These are phyloP conservation scores for Myotis planiceps DNA, from an alignment of 2,797 vertebrate species.

Conservation along the genomic window DNA sequence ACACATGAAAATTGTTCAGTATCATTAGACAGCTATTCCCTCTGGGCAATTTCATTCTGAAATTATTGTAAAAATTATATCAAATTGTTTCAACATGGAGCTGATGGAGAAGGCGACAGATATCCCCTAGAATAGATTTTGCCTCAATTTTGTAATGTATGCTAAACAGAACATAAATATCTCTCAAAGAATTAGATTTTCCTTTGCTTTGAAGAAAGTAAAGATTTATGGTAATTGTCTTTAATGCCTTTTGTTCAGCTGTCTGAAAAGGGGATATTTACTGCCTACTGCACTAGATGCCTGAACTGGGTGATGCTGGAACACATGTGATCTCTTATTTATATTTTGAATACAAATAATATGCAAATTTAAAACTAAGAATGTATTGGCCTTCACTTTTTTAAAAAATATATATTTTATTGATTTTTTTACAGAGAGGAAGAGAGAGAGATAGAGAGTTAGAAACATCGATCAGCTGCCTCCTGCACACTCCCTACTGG, in stretches of 20 bases:
- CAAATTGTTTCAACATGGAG: neutral
- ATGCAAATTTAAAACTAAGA: slow-evolving; percentile 46
- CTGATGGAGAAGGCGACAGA: neutral
- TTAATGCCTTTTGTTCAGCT: neutral
- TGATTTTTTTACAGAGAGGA: too few species aligned
- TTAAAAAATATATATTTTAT: too few species aligned
- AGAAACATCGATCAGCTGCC: too few species aligned
- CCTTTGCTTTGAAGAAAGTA: neutral
- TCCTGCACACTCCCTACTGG: too few species aligned
- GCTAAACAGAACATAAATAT: neutral
- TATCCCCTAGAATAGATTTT: neutral
- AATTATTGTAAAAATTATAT: neutral
- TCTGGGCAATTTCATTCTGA: neutral
- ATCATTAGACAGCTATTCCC: neutral
- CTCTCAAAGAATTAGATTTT: neutral
- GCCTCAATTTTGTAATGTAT: neutral
- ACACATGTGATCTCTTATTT: slow-evolving; percentile 47
- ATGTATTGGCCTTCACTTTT: slow-evolving; percentile 34
- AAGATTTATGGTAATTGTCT: neutral
- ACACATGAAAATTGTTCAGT: neutral
- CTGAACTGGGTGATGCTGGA: neutral
- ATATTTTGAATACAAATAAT: slow-evolving; percentile 56
- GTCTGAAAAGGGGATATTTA: slow-evolving; percentile 10
- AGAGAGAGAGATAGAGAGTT: too few species aligned
- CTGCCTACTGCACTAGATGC: neutral